These are phyloP conservation scores for Drosophila meridionalis DNA, from an alignment of 2,888 invertebrate species.

Conservation along the genomic window DNA sequence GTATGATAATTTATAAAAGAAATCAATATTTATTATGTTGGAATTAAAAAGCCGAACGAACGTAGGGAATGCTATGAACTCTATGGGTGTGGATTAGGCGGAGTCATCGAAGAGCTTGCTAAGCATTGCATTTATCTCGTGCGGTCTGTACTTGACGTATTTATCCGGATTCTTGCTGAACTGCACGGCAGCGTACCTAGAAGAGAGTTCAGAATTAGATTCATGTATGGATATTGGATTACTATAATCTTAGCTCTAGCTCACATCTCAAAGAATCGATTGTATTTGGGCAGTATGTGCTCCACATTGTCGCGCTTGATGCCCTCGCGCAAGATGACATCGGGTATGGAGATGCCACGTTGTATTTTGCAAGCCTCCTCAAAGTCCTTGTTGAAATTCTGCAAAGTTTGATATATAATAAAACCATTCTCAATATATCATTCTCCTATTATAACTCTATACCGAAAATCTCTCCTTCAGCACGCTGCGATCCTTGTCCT, in stretches of 20 bases:
- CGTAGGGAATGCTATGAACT: slow-evolving; percentile 41
- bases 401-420: slow-evolving; percentile 7
- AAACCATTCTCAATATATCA: background rate
- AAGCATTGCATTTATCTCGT: slow-evolving; percentile 92
- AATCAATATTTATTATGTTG: slow-evolving; percentile 78
- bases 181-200: slow-evolving; percentile 89
- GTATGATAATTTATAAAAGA: slow-evolving; percentile 62
- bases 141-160: slow-evolving; percentile 95
- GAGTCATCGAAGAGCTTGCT: slow-evolving; percentile 96
- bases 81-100: slow-evolving; percentile 62
- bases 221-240: background rate
- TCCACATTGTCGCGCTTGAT: slow-evolving; percentile 96
- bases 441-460: background rate
- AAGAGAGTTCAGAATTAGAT: background rate
- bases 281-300: slow-evolving; percentile 93
- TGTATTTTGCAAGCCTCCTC: slow-evolving; percentile 95
- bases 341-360: slow-evolving; percentile 96
- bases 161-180: slow-evolving; percentile 98
- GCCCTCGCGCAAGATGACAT: slow-evolving; percentile 94
- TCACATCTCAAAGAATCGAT: slow-evolving; percentile 91
- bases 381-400: slow-evolving; percentile 98
- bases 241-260: slow-evolving; percentile 48
- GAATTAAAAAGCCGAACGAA: slow-evolving; percentile 73
- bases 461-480: slow-evolving; percentile 95
- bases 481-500: slow-evolving; percentile 93